A percentile compares a stretch with the other conserved stretches of the same genome.
Conservation (phyloP, 2,888 invertebrate species). For the Heliconius aoede region DNA sequence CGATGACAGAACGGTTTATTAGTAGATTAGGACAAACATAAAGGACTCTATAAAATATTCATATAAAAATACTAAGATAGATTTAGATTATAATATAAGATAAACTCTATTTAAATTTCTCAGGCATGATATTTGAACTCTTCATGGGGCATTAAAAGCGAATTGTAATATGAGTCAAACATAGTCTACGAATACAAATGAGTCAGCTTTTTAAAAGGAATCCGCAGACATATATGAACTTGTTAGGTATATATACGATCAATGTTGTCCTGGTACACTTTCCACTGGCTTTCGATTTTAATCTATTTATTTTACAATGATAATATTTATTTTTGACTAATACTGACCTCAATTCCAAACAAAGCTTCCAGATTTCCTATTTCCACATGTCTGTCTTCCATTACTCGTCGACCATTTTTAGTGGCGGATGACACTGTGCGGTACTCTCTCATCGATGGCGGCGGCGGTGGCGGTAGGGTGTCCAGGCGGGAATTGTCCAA, state of each 20-base stretch:
- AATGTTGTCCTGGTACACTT: neutral
- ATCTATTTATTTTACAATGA: neutral
- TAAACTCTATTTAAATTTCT: neutral
- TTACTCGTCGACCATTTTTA: conserved; percentile 92
- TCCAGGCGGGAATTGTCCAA: conserved; percentile 87
- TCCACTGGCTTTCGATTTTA: neutral
- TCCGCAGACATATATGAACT: conserved; percentile 3
- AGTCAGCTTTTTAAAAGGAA: conserved; percentile 24
- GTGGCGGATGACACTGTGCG: conserved; percentile 87
- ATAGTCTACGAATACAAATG: conserved; percentile 12
- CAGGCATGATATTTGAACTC: neutral
- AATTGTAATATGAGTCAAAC: conserved; percentile 17
- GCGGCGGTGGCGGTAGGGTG: conserved; percentile 85
- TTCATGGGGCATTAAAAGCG: neutral
- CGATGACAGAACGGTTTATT: neutral
- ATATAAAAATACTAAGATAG: neutral
- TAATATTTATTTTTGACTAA: too few species aligned
- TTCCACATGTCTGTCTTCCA: conserved; percentile 96
- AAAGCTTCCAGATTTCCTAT: conserved; percentile 92
- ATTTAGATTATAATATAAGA: neutral
- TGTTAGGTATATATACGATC: neutral
- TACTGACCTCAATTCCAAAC: conserved; percentile 89
- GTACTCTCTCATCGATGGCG: conserved; percentile 76
- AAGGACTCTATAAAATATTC: neutral
- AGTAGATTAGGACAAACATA: neutral